phyloP scores from a whole-genome alignment of 2,797 vertebrate species.

The Distichodus sexfasciatus region DNA sequence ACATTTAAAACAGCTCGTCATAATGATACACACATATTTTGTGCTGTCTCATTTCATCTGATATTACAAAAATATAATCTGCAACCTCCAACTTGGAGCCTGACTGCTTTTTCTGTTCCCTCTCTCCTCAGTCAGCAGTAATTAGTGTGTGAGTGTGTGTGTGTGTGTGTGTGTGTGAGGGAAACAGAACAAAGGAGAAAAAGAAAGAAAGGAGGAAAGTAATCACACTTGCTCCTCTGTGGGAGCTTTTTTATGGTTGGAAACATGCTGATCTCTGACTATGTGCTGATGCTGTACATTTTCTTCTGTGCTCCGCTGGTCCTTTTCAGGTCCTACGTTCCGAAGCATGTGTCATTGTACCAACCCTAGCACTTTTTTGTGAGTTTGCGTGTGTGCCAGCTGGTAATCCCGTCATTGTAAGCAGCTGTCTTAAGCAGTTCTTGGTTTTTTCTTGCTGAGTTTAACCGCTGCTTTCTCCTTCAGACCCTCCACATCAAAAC shows the following conservation, averaged over 20 bases:
- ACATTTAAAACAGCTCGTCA: too few species aligned
- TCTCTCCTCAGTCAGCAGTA: constrained; percentile 8
- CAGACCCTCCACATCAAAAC: constrained; percentile 28
- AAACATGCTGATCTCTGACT: constrained; percentile 32
- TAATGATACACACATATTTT: too few species aligned
- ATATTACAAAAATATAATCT: too few species aligned
- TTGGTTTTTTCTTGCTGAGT: constrained; percentile 32
- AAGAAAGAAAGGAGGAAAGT: background rate
- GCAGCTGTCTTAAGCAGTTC: constrained; percentile 37
- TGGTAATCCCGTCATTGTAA: constrained; percentile 26
- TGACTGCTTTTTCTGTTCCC: background rate
- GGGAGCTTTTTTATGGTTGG: constrained; percentile 1
- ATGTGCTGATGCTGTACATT: constrained; percentile 34
- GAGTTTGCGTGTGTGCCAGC: constrained; percentile 15
- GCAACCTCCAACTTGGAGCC: background rate
- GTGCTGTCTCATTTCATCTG: background rate
- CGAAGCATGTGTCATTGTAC: constrained; percentile 6
- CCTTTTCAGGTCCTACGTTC: constrained; percentile 25
- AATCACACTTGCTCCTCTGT: constrained; percentile 19
- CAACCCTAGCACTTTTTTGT: background rate
- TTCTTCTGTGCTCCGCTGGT: constrained; percentile 12
- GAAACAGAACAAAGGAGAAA: background rate
- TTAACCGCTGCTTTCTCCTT: constrained; percentile 21
- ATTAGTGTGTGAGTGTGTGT: constrained; percentile 23
- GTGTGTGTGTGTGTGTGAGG: background rate